A percentile compares a stretch with the other conserved stretches of the same genome.
Evolutionary conservation across 2,888 invertebrate species (phyloP).

Genomic region (Sinelater perroti): DNA sequence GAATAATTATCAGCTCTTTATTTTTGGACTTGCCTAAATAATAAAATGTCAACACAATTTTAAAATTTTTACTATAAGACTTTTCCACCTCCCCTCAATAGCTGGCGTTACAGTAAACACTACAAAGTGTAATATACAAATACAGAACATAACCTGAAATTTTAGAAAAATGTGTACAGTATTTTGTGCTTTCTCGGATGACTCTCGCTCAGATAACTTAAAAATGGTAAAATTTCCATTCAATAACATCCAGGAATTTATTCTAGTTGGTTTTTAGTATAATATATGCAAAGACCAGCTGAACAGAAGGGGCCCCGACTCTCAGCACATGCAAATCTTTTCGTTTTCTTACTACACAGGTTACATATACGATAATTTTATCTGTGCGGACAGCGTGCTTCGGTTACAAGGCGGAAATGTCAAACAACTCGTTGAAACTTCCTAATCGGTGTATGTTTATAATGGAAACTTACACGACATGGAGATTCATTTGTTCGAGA

Average conservation of each 20-base stretch:
- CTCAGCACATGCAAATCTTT: constrained; percentile 40
- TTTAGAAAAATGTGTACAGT: constrained; percentile 31
- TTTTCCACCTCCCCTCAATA: too few relatives aligned
- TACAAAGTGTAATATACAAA: background rate
- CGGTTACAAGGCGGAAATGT: constrained; percentile 82
- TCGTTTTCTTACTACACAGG: constrained; percentile 36
- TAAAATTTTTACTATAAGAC: too few relatives aligned
- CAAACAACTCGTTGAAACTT: constrained; percentile 73
- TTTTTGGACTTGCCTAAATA: too few relatives aligned
- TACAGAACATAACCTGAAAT: constrained; percentile 13
- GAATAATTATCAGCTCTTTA: too few relatives aligned
- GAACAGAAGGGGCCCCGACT: constrained; percentile 69
- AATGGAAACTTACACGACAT: constrained; percentile 88
- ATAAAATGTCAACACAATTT: too few relatives aligned
- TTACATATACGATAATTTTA: too few relatives aligned
- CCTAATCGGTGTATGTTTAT: constrained; percentile 76
- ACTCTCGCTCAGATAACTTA: background rate
- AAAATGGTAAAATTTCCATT: too few relatives aligned
- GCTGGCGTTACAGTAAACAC: background rate
- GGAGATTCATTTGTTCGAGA: constrained; percentile 38
- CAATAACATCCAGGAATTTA: too few relatives aligned
- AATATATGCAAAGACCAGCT: constrained; percentile 54
- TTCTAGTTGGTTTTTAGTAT: constrained; percentile 49
- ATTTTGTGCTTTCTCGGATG: constrained; percentile 19
- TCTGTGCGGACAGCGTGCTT: constrained; percentile 69